Percentiles rank a stretch among this genome's conserved stretches.
phyloP scores from a whole-genome alignment of 2,888 invertebrate species.

The Acanthosoma haemorrhoidale region DNA sequence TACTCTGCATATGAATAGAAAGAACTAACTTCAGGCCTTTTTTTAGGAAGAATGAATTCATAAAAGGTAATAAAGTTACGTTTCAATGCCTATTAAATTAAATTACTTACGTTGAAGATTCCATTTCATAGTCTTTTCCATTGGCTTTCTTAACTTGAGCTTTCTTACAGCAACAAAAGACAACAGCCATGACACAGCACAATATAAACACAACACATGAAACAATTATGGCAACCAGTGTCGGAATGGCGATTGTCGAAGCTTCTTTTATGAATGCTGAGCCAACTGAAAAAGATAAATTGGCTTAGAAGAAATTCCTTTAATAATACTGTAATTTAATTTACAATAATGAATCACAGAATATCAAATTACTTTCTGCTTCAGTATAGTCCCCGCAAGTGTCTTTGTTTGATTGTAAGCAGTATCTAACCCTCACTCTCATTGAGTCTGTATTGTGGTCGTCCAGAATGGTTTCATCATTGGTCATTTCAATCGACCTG shows the following conservation, averaged over 20 bases:
- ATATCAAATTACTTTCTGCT: slow-evolving; percentile 69
- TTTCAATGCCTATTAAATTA: neutral
- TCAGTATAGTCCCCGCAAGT: slow-evolving; percentile 78
- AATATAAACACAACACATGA: slow-evolving; percentile 74
- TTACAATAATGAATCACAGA: neutral
- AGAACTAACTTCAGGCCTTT: neutral
- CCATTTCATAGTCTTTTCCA: slow-evolving; percentile 86
- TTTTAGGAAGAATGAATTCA: neutral
- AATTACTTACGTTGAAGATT: slow-evolving; percentile 55
- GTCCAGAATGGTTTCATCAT: slow-evolving; percentile 43
- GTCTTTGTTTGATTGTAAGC: slow-evolving; percentile 71
- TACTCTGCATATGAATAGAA: neutral
- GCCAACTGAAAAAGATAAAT: slow-evolving; percentile 57
- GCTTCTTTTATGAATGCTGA: slow-evolving; percentile 75
- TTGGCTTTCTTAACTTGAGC: slow-evolving; percentile 74
- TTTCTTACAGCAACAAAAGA: slow-evolving; percentile 80
- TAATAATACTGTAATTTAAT: neutral
- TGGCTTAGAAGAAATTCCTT: neutral
- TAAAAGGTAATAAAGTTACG: too few species aligned
- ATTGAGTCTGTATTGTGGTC: slow-evolving; percentile 46
- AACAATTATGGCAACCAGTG: slow-evolving; percentile 70
- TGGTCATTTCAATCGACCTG: slow-evolving; percentile 49
- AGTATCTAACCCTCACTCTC: slow-evolving; percentile 72
- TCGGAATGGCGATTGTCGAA: slow-evolving; percentile 68
- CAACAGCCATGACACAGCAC: slow-evolving; percentile 66